Percentiles rank a stretch among this genome's conserved stretches.
Conservation (phyloP, 1,140 invertebrate genomes). For the Penaeus indicus region DNA sequence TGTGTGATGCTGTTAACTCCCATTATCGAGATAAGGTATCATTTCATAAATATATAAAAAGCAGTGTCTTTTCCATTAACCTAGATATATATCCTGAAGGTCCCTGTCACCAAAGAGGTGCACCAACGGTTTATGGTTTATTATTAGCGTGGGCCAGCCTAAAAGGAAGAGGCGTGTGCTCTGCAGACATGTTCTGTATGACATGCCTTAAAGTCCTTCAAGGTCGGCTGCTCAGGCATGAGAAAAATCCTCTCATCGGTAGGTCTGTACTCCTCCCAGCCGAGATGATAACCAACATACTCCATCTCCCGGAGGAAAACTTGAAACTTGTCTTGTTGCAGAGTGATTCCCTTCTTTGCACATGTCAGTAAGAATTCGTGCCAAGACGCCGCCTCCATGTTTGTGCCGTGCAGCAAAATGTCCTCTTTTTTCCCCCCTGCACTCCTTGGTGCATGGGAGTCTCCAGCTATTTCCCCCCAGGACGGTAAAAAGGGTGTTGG, state of each 20-base stretch:
- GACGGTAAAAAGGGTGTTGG: slow-evolving; percentile 24
- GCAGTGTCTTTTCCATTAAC: too few species aligned
- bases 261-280: neutral
- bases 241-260: neutral
- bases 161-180: too few species aligned
- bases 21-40: too few species aligned
- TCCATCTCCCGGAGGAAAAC: neutral
- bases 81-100: too few species aligned
- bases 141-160: too few species aligned
- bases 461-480: neutral
- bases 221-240: neutral
- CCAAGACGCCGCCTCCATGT: neutral
- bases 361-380: neutral
- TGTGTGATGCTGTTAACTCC: too few species aligned
- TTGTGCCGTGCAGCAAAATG: slow-evolving; percentile 3
- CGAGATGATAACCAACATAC: slow-evolving; percentile 16
- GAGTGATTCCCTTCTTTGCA: neutral
- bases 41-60: too few species aligned
- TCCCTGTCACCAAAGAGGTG: too few species aligned
- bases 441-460: neutral
- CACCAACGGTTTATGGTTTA: too few species aligned
- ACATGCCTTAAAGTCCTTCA: neutral
- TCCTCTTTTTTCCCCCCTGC: neutral
- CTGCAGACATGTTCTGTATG: too few species aligned
- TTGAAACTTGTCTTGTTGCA: neutral